Evolutionary conservation across 2,113 vertebrate genomes (phyloP).

Genomic region (Chiloscyllium plagiosum): DNA sequence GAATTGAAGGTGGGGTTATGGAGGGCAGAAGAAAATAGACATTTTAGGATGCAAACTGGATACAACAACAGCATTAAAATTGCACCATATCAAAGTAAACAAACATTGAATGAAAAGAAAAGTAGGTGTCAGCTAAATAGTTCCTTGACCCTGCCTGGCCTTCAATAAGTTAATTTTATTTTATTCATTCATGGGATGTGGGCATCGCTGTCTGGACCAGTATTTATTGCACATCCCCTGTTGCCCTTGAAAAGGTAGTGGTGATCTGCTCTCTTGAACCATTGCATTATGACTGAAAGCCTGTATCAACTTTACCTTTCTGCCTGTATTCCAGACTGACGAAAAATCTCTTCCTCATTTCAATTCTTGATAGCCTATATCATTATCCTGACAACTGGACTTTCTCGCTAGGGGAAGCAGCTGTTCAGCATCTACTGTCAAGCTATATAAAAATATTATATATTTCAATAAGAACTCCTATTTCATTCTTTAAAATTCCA

Average conservation of each 20-base stretch:
- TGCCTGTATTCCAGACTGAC: not conserved
- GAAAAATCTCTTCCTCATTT: not conserved
- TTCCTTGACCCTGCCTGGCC: not conserved
- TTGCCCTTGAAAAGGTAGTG: too few relatives aligned
- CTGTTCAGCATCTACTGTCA: not conserved
- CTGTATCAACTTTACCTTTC: too few relatives aligned
- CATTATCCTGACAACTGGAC: not conserved
- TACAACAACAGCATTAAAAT: not conserved
- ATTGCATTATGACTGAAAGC: not conserved
- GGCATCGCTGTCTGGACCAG: too few relatives aligned
- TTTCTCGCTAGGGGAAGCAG: not conserved
- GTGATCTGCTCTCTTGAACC: too few relatives aligned
- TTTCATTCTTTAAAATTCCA: not conserved
- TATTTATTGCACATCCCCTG: too few relatives aligned
- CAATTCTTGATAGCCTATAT: not conserved
- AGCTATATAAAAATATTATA: not conserved
- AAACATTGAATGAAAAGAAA: not conserved
- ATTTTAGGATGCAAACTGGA: too few relatives aligned
- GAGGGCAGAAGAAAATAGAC: not conserved
- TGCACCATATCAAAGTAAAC: not conserved
- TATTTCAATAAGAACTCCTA: not conserved
- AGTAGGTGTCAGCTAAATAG: not conserved
- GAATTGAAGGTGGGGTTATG: not conserved
- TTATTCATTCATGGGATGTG: too few relatives aligned
- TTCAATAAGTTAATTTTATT: not conserved